A percentile compares a stretch with the other conserved stretches of the same genome.
phyloP scores from a whole-genome alignment of 2,113 vertebrate species.

The Cathartes aura region DNA sequence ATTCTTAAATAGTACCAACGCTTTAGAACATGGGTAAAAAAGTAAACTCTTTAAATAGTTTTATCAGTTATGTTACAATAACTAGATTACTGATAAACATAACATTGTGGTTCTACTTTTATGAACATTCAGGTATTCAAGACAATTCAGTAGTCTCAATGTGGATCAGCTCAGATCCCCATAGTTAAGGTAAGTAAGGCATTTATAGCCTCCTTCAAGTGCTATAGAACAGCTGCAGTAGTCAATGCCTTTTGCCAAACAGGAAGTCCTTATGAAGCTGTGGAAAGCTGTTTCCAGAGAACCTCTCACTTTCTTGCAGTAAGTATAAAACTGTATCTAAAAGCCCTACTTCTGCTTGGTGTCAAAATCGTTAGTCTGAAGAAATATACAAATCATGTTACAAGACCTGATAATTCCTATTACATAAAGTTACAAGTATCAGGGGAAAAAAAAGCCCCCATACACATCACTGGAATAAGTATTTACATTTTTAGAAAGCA shows the following conservation, averaged over 20 bases:
- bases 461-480: not conserved
- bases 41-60: slow-evolving; percentile 39
- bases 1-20: slow-evolving; percentile 53
- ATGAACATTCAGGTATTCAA: slow-evolving; percentile 18
- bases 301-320: slow-evolving; percentile 7
- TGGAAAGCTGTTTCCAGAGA: slow-evolving; percentile 8
- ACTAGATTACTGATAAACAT: not conserved
- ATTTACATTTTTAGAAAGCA: slow-evolving; percentile 59
- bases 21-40: slow-evolving; percentile 22
- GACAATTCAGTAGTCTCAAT: slow-evolving; percentile 74
- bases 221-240: slow-evolving; percentile 59
- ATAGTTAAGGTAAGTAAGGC: not conserved
- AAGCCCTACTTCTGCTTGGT: not conserved
- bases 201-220: slow-evolving; percentile 56
- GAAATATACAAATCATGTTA: slow-evolving; percentile 46
- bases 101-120: not conserved
- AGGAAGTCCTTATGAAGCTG: not conserved
- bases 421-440: slow-evolving; percentile 11
- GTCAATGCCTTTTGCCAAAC: not conserved
- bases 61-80: slow-evolving; percentile 14
- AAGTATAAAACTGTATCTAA: slow-evolving; percentile 35
- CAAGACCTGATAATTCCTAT: not conserved
- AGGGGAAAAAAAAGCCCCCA: not conserved
- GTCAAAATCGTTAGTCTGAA: not conserved
- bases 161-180: slow-evolving; percentile 19